phyloP scores from a whole-genome alignment of 2,797 vertebrate genomes.

The Myripristis jacobus region DNA sequence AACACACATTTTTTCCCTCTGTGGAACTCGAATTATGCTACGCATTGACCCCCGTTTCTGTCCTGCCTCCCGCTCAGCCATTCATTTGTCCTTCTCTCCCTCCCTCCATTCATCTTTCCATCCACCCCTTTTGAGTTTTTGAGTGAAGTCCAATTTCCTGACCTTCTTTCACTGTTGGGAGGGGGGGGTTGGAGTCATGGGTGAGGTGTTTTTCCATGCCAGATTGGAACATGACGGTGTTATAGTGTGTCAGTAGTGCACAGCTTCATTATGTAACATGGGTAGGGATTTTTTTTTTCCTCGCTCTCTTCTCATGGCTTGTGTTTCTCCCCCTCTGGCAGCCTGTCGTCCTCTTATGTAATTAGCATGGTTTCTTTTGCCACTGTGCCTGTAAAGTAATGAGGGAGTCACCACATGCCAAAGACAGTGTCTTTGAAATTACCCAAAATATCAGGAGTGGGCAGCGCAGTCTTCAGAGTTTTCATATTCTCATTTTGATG shows the following conservation, averaged over 20 bases:
- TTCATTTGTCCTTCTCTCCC: conserved; percentile 8
- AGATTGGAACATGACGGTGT: conserved; percentile 61
- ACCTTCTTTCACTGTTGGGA: conserved; percentile 28
- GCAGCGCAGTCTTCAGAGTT: background rate
- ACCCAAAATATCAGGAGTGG: background rate
- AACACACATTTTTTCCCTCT: conserved; percentile 11
- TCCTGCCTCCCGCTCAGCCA: conserved; percentile 22
- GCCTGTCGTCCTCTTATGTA: conserved; percentile 63
- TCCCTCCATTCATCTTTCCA: conserved; percentile 13
- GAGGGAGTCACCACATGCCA: conserved; percentile 16
- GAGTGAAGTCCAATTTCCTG: conserved; percentile 47
- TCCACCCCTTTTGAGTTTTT: conserved; percentile 41
- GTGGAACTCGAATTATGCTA: conserved; percentile 20
- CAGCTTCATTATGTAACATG: conserved; percentile 71
- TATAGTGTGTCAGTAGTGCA: conserved; percentile 71
- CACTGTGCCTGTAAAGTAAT: conserved; percentile 40
- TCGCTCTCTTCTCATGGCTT: conserved; percentile 49
- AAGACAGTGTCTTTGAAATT: conserved; percentile 9
- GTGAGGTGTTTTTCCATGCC: conserved; percentile 69
- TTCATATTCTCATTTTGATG: background rate
- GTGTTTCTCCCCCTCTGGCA: conserved; percentile 54
- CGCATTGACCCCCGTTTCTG: conserved; percentile 33
- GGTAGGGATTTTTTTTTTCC: conserved; percentile 34
- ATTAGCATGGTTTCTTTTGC: conserved; percentile 62
- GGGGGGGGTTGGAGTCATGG: conserved; percentile 35